phyloP scores from a whole-genome alignment of 2,797 vertebrate species.

The Bovichtus variegatus region DNA sequence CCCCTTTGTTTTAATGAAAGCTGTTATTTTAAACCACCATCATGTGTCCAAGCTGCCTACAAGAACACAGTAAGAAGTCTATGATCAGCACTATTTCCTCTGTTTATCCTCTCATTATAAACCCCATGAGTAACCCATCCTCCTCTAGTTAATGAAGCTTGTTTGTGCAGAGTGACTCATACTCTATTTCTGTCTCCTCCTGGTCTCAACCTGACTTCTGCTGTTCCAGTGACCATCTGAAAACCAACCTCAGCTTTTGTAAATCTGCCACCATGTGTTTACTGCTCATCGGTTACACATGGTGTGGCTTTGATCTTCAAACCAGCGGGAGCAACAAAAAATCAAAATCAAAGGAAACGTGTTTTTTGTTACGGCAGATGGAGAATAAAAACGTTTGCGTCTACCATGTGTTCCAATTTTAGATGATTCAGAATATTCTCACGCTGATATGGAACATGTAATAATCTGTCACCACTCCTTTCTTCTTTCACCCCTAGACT shows the following conservation, averaged over 20 bases:
- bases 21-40: slow-evolving; percentile 10
- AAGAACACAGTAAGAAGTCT: slow-evolving; percentile 12
- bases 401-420: slow-evolving; percentile 6
- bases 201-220: slow-evolving; percentile 60
- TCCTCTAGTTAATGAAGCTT: slow-evolving; percentile 53
- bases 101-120: slow-evolving; percentile 34
- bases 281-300: slow-evolving; percentile 65
- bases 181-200: slow-evolving; percentile 59
- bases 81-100: slow-evolving; percentile 32
- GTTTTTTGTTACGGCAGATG: slow-evolving; percentile 53
- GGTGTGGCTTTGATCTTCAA: slow-evolving; percentile 60
- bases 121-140: slow-evolving; percentile 34
- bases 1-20: slow-evolving; percentile 19
- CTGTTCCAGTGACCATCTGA: slow-evolving; percentile 61
- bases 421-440: slow-evolving; percentile 5
- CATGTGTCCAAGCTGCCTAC: background rate
- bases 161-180: slow-evolving; percentile 64
- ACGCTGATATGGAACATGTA: background rate
- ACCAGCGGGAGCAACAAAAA: slow-evolving; percentile 42
- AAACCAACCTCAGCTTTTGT: slow-evolving; percentile 63
- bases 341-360: slow-evolving; percentile 45
- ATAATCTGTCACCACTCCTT: too few relatives aligned
- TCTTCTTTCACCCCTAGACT: slow-evolving; percentile 83
- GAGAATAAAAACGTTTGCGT: slow-evolving; percentile 16
- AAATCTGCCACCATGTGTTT: slow-evolving; percentile 69